phyloP scores from a whole-genome alignment of 2,797 vertebrate genomes.

The Sardinella longiceps region DNA sequence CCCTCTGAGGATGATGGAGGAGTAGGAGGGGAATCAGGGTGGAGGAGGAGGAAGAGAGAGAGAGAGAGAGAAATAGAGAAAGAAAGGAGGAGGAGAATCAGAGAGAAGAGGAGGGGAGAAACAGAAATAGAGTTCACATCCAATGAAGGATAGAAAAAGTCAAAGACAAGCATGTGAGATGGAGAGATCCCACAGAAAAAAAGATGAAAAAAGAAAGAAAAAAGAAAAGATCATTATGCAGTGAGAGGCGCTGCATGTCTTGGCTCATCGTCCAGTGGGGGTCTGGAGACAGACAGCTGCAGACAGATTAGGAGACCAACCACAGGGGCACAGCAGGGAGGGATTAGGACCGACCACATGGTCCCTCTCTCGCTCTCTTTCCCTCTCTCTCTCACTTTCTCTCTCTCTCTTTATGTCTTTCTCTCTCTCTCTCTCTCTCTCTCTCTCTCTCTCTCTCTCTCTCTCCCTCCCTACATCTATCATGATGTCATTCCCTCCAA shows the following conservation, averaged over 20 bases:
- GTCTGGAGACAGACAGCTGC: conserved; percentile 12
- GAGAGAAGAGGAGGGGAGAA: background rate
- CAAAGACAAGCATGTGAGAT: background rate
- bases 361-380: background rate
- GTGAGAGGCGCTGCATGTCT: background rate
- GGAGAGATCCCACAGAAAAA: too few species aligned
- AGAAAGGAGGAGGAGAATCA: background rate
- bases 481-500: too few species aligned
- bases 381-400: background rate
- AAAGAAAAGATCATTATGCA: background rate
- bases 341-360: background rate
- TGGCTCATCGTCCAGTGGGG: background rate
- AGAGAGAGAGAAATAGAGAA: background rate
- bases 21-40: background rate
- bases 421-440: too few species aligned
- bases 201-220: background rate
- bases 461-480: too few species aligned
- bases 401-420: too few species aligned
- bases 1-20: background rate
- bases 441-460: too few species aligned
- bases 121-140: background rate
- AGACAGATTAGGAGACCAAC: background rate
- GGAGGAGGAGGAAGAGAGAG: background rate
- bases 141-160: background rate
- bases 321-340: background rate